phyloP scores from a whole-genome alignment of 2,113 vertebrate species.

The Prionailurus viverrinus region DNA sequence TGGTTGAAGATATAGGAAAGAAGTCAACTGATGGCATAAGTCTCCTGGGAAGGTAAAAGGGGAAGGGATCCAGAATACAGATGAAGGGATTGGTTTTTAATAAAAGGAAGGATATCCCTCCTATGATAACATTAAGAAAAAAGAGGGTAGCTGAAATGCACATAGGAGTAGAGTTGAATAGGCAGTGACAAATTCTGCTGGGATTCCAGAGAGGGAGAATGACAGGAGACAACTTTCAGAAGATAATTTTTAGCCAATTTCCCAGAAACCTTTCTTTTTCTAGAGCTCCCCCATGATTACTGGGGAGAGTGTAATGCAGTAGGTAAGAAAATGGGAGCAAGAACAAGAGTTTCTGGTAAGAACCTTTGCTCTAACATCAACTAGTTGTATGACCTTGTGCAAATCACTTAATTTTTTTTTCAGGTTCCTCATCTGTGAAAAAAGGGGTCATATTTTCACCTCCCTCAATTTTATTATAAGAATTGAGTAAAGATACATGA shows the following conservation, averaged over 20 bases:
- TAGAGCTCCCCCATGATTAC: not conserved
- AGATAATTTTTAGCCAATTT: not conserved
- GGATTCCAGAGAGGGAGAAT: not conserved
- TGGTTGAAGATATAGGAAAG: not conserved
- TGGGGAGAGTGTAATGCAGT: not conserved
- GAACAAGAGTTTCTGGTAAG: not conserved
- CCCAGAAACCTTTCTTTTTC: not conserved
- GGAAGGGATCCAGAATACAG: not conserved
- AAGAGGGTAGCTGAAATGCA: not conserved
- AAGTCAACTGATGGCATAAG: not conserved
- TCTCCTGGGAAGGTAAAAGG: not conserved
- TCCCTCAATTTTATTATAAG: conserved; percentile 26
- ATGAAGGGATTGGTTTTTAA: not conserved
- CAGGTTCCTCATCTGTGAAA: conserved; percentile 9
- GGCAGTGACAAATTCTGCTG: not conserved
- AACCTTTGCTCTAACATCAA: not conserved
- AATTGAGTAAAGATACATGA: not conserved
- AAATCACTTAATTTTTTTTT: conserved; percentile 1
- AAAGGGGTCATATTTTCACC: not conserved
- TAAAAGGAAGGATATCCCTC: not conserved
- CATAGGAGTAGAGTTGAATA: not conserved
- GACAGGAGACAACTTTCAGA: conserved; percentile 14
- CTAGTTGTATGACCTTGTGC: not conserved
- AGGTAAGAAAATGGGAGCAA: not conserved
- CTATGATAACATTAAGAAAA: not conserved